Percentiles rank a stretch among this genome's conserved stretches.
phyloP scores from a whole-genome alignment of 2,888 invertebrate species.

The Hyposoter dolosus region DNA sequence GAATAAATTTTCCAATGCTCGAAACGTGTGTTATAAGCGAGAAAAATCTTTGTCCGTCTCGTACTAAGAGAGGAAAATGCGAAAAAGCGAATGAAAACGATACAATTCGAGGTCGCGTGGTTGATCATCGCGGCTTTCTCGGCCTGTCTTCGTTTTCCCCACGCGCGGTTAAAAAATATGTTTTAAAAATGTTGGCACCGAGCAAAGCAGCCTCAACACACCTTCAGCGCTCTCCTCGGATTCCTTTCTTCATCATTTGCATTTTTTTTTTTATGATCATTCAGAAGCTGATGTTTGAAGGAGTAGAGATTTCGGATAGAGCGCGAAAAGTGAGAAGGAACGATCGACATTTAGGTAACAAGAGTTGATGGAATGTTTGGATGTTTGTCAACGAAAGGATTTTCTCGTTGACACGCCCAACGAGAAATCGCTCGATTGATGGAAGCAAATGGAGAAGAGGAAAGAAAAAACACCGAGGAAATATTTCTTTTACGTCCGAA shows the following conservation, averaged over 20 bases:
- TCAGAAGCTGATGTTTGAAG: not conserved
- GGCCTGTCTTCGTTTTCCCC: conserved; percentile 5
- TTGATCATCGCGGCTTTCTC: conserved; percentile 30
- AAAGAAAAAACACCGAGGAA: not conserved
- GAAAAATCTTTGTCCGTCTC: conserved; percentile 7
- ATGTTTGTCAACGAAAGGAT: conserved; percentile 12
- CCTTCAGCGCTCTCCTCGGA: conserved; percentile 24
- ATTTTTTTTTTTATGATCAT: not conserved
- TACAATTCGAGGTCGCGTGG: conserved; percentile 37
- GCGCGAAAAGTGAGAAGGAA: not conserved
- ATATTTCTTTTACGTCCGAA: conserved; percentile 30
- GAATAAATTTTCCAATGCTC: not conserved
- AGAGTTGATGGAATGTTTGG: conserved; percentile 8
- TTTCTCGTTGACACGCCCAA: conserved; percentile 5
- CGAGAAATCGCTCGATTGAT: not conserved
- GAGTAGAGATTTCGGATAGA: not conserved
- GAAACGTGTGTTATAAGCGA: not conserved
- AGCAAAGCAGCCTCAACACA: conserved; percentile 14
- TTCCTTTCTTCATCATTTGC: not conserved
- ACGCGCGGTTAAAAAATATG: conserved; percentile 45
- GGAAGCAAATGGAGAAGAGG: not conserved
- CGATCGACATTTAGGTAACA: not conserved
- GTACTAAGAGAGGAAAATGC: not conserved
- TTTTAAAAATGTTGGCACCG: conserved; percentile 32
- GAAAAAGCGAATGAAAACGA: conserved; percentile 33